Evolutionary conservation across 2,797 vertebrate species (phyloP).

Genomic region (Rhinatrema bivittatum): DNA sequence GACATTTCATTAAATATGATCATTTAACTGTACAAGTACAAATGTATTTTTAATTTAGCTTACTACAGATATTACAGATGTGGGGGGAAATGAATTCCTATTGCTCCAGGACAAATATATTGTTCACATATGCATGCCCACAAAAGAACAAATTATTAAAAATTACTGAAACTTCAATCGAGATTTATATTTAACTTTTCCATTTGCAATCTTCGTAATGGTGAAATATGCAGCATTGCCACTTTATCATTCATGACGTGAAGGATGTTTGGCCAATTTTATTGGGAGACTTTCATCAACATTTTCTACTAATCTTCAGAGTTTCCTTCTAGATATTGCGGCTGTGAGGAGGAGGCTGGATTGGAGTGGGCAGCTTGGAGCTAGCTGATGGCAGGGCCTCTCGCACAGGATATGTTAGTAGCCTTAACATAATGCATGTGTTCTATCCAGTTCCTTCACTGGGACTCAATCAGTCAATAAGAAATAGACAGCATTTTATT

Average conservation of each 20-base stretch:
- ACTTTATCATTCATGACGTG: slow-evolving; percentile 37
- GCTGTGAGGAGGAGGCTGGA: slow-evolving; percentile 8
- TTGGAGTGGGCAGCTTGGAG: slow-evolving; percentile 1
- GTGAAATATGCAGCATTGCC: slow-evolving; percentile 43
- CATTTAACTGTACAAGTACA: slow-evolving; percentile 80
- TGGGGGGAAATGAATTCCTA: slow-evolving; percentile 67
- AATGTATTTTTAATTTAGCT: slow-evolving; percentile 80
- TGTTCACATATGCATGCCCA: slow-evolving; percentile 57
- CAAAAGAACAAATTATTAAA: slow-evolving; percentile 73
- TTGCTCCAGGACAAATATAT: slow-evolving; percentile 76
- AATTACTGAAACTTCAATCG: slow-evolving; percentile 71
- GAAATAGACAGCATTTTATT: too few relatives aligned
- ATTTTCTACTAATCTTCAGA: slow-evolving; percentile 20
- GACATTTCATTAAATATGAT: slow-evolving; percentile 81
- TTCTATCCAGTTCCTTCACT: too few relatives aligned
- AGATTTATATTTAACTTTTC: slow-evolving; percentile 71
- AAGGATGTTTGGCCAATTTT: slow-evolving; percentile 35
- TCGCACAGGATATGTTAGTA: not conserved
- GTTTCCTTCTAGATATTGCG: slow-evolving; percentile 6
- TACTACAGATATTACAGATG: slow-evolving; percentile 74
- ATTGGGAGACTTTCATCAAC: slow-evolving; percentile 28
- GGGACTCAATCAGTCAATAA: too few relatives aligned
- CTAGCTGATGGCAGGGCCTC: slow-evolving; percentile 4
- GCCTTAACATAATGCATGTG: too few relatives aligned
- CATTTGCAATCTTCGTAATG: slow-evolving; percentile 50